phyloP scores from a whole-genome alignment of 1,140 invertebrate genomes.

The Lepidurus arcticus region DNA sequence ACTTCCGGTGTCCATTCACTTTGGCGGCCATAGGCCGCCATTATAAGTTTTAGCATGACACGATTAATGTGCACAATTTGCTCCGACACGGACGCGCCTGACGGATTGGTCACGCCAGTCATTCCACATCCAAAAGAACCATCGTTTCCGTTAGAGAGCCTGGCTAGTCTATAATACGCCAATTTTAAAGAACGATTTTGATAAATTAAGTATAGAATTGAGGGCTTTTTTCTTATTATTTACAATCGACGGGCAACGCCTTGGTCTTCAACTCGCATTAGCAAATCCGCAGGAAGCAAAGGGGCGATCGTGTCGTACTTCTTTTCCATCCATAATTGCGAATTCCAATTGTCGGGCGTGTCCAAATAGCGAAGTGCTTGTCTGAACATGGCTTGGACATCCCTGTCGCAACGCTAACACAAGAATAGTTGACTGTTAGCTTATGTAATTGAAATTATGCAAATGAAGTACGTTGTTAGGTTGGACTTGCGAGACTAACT shows the following conservation, averaged over 20 bases:
- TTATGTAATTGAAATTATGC: not conserved
- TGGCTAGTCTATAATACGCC: not conserved
- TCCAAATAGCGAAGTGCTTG: conserved; percentile 27
- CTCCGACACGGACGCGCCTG: conserved; percentile 8
- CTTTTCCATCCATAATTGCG: not conserved
- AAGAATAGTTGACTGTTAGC: not conserved
- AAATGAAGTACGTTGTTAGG: not conserved
- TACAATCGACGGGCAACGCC: conserved; percentile 6
- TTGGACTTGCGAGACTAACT: conserved; percentile 13
- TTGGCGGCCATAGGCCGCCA: not conserved
- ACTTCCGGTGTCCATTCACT: conserved; percentile 25
- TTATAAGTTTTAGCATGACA: conserved; percentile 23
- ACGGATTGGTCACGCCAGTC: not conserved
- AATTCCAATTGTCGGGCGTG: conserved; percentile 20
- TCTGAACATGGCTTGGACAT: conserved; percentile 25
- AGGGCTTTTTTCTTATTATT: not conserved
- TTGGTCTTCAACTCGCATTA: conserved; percentile 19
- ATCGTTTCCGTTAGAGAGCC: not conserved
- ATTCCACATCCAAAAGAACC: conserved; percentile 28
- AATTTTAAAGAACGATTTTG: not conserved
- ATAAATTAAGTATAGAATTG: not conserved
- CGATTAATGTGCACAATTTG: conserved; percentile 29
- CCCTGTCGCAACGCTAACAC: conserved; percentile 17
- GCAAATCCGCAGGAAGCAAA: conserved; percentile 4
- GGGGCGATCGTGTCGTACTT: not conserved